Percentiles rank a stretch among this genome's conserved stretches.
Conservation (phyloP, 2,113 vertebrate species). For the Laticauda laticaudata region DNA sequence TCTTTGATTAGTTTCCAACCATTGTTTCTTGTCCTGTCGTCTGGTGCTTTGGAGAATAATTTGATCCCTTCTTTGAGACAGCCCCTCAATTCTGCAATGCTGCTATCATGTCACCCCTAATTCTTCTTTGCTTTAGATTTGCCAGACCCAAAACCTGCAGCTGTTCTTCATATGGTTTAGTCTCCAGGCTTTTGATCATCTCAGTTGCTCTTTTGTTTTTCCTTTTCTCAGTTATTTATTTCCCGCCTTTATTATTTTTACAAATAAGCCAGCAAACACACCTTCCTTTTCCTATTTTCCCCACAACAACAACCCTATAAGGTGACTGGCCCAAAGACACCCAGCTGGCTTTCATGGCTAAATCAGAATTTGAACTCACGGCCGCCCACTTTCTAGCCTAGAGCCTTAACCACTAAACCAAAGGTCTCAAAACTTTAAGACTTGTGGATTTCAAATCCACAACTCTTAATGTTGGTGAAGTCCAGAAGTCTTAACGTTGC, state of each 20-base stretch:
- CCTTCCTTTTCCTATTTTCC: neutral
- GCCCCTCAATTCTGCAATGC: too few species aligned
- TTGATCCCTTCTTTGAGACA: too few species aligned
- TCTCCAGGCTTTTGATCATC: too few species aligned
- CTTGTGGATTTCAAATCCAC: neutral
- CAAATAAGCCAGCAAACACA: neutral
- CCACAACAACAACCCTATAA: neutral
- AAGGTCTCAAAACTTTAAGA: neutral
- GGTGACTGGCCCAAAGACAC: neutral
- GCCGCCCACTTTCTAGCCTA: neutral
- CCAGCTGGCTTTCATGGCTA: neutral
- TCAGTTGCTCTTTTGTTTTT: neutral
- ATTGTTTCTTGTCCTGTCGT: too few species aligned
- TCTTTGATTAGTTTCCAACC: too few species aligned
- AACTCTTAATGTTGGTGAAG: neutral
- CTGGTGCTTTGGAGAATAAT: too few species aligned
- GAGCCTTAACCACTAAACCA: neutral
- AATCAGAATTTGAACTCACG: neutral
- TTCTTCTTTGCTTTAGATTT: too few species aligned
- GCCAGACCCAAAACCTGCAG: too few species aligned
- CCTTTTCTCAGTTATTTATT: neutral
- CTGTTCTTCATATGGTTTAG: too few species aligned
- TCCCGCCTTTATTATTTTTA: neutral
- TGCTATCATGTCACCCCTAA: too few species aligned
- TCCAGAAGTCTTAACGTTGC: neutral